A percentile compares a stretch with the other conserved stretches of the same genome.
phyloP scores from a whole-genome alignment of 2,888 invertebrate genomes.

The Eristalinus sepulchralis region DNA sequence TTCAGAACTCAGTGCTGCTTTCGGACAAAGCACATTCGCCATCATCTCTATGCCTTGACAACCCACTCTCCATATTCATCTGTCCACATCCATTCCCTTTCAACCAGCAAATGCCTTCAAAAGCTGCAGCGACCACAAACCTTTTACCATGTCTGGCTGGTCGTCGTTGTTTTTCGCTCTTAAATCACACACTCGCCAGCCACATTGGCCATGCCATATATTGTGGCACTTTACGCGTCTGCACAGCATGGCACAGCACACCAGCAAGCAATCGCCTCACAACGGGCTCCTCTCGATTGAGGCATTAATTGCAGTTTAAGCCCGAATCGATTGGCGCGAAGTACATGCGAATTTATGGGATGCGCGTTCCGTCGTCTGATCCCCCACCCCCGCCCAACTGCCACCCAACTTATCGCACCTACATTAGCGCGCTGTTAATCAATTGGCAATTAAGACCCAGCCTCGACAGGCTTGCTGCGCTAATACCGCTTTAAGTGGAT shows the following conservation, averaged over 20 bases:
- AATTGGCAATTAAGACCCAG: constrained; percentile 61
- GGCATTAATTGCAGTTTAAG: constrained; percentile 65
- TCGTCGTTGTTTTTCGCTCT: not conserved
- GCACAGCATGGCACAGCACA: not conserved
- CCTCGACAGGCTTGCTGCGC: constrained; percentile 15
- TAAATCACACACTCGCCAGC: not conserved
- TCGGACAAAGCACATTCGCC: not conserved
- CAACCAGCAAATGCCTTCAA: not conserved
- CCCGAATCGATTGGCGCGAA: constrained; percentile 61
- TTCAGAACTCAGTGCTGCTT: too few relatives aligned
- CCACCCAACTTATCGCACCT: constrained; percentile 62
- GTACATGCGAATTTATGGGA: constrained; percentile 42
- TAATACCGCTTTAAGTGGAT: constrained; percentile 69
- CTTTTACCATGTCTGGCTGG: not conserved
- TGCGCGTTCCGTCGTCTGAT: constrained; percentile 11
- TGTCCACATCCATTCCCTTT: not conserved
- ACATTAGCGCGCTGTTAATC: constrained; percentile 63
- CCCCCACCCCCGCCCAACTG: not conserved
- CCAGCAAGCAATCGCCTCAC: constrained; percentile 4
- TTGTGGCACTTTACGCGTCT: not conserved
- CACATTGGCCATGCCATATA: constrained; percentile 13
- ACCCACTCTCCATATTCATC: not conserved
- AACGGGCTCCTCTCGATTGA: not conserved
- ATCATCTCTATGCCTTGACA: not conserved
- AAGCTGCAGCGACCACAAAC: not conserved